Base-by-base conservation (phyloP, 2,797 vertebrate species). In the Mionectes olivaceus region DNA sequence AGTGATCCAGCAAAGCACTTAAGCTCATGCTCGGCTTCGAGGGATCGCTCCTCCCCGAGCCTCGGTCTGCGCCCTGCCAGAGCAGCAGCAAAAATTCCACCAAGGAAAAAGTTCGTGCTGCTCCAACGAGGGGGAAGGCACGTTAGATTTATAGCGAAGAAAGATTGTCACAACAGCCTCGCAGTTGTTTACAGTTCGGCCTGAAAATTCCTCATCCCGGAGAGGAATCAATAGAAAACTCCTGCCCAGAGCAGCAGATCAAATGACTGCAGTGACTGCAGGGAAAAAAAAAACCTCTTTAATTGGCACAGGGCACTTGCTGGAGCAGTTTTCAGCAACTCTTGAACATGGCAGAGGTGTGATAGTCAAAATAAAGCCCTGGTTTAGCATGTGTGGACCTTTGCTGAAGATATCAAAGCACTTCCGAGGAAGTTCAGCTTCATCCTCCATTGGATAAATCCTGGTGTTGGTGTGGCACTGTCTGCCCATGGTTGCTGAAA, bases 1-100 rank as follows among this genome's bases (percentile, higher is more conserved):
- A 83, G 73, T 41, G 87, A 86, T 89, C 94, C 95, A 96, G 94
- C 43, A 96, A 87, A 95, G 79, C 94, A 89, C 88, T 95, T 93
- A 85, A 89, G 82, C 90, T 85, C 52, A 5, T 10, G 68, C 92
- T 94, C 61, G 75, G 80, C 93, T 95, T 87, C 41, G 43, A 85
- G 69, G 87, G 85, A 64, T 55, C 50, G 8, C 47, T 56, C 64
- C 60, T 80, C 63, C 75, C 69, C 69, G 3, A 41, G 65, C 73
- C 69, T 37, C 50, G 61, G 55, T 53, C 84, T 47, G 69, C 64
- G 52, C 11, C 7, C 5, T 53, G 9, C 70, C 6, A 70, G 53
- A 49, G 7, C 8, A 68, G n/a, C 15, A 32, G 44, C 56, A 32
- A 43, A 39, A 94, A 67, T 39, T 10, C 41, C 87, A 63, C 71